Percentiles rank a stretch among this genome's conserved stretches.
Evolutionary conservation across 92 coral and sea anemone genomes (phyloP).

Genomic region (Plumapathes pennacea): DNA sequence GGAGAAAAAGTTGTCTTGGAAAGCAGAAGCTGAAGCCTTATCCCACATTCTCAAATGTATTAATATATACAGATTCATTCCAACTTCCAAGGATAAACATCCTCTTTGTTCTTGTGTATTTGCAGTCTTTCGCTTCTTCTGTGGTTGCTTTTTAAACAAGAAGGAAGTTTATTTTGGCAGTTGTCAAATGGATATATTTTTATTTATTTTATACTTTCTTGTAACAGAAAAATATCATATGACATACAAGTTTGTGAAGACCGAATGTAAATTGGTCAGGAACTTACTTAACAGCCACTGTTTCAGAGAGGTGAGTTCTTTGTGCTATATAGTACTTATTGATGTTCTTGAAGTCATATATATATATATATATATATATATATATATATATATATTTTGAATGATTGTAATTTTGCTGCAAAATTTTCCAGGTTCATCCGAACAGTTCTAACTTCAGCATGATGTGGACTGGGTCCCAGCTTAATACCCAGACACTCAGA

Average conservation of each 20-base stretch:
- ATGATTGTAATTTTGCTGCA: neutral
- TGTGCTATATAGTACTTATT: neutral
- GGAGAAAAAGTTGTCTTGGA: neutral
- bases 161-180: no score
- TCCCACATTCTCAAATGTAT: neutral
- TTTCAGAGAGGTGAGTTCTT: constrained; percentile 81
- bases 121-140: no score
- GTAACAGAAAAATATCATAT: constrained; percentile 81
- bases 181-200: neutral
- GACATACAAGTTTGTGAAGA: constrained; percentile 94
- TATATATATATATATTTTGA: neutral
- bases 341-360: neutral
- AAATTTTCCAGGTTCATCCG: constrained; percentile 83
- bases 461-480: constrained; percentile 99
- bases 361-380: neutral
- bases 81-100: neutral
- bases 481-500: constrained; percentile 90
- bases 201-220: neutral
- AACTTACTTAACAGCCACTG: constrained; percentile 87
- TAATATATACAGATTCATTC: neutral
- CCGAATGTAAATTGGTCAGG: constrained; percentile 97
- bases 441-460: constrained; percentile 94
- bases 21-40: neutral
- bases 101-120: neutral
- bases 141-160: no score